Conservation (phyloP, 2,797 vertebrate species). For the Catostomus latipinnis region DNA sequence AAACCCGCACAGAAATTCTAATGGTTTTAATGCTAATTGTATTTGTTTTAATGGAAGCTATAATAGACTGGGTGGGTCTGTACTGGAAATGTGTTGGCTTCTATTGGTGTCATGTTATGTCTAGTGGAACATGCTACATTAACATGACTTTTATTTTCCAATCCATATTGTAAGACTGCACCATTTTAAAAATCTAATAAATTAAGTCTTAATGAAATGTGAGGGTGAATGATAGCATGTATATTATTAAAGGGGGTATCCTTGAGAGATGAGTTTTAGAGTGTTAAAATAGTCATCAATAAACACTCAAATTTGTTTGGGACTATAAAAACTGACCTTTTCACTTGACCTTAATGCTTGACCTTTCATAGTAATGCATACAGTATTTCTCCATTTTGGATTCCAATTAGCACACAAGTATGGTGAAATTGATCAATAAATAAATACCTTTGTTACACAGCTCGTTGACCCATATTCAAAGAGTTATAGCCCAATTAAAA, state of each 20-base stretch:
- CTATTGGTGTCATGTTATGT: too few relatives aligned
- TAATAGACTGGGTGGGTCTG: too few relatives aligned
- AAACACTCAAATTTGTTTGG: conserved; percentile 15
- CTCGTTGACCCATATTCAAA: conserved; percentile 53
- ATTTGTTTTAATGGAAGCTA: too few relatives aligned
- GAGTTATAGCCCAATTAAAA: conserved; percentile 50
- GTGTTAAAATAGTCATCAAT: conserved; percentile 21
- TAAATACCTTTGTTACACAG: conserved; percentile 43
- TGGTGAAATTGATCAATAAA: conserved; percentile 47
- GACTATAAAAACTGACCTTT: conserved; percentile 53
- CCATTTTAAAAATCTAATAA: neutral
- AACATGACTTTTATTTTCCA: neutral
- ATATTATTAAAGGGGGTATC: conserved; percentile 7
- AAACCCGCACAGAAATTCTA: too few relatives aligned
- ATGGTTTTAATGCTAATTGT: too few relatives aligned
- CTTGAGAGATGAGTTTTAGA: conserved; percentile 1
- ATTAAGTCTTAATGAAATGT: conserved; percentile 8
- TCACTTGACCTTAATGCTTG: conserved; percentile 40
- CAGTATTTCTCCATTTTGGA: conserved; percentile 10
- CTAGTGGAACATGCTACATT: neutral
- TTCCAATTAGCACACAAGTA: conserved; percentile 21
- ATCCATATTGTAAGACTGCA: neutral
- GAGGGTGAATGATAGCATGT: conserved; percentile 5
- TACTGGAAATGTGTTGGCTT: too few relatives aligned
- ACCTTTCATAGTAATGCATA: conserved; percentile 50